Conservation (phyloP, 2,113 vertebrate genomes). For the Archocentrus centrarchus region DNA sequence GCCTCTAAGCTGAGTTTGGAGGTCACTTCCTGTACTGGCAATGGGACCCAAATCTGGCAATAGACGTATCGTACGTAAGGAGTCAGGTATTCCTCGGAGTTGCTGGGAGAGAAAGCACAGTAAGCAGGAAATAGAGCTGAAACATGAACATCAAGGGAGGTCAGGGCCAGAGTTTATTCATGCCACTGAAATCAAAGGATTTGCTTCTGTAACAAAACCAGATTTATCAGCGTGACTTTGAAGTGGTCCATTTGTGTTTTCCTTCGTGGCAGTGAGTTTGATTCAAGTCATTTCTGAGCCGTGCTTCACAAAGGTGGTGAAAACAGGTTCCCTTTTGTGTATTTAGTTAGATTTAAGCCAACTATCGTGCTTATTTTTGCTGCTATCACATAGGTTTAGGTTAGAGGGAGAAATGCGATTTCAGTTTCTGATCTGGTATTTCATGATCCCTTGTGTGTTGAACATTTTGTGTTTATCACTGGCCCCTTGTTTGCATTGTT, state of each 20-base stretch:
- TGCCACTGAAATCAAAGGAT: constrained; percentile 68
- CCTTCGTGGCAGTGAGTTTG: constrained; percentile 52
- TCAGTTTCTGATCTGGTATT: constrained; percentile 53
- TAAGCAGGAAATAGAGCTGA: constrained; percentile 34
- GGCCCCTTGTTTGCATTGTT: constrained; percentile 60
- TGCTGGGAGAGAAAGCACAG: constrained; percentile 28
- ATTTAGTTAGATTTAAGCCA: constrained; percentile 58
- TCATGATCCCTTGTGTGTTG: constrained; percentile 49
- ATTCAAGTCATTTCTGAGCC: constrained; percentile 60
- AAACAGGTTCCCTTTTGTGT: constrained; percentile 51
- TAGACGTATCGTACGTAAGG: constrained; percentile 30
- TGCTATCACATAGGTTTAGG: constrained; percentile 58
- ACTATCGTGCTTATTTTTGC: constrained; percentile 52
- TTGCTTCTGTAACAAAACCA: constrained; percentile 59
- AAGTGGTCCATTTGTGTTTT: constrained; percentile 68
- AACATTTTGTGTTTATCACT: constrained; percentile 37
- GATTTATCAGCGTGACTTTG: constrained; percentile 67
- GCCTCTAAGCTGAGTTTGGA: constrained; percentile 75
- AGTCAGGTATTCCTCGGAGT: constrained; percentile 32
- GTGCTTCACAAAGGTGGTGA: constrained; percentile 60
- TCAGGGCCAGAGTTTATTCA: constrained; percentile 67
- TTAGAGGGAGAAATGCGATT: constrained; percentile 49
- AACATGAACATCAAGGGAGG: constrained; percentile 39
- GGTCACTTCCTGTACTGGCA: constrained; percentile 73
- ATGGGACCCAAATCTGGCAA: constrained; percentile 28